These are phyloP conservation scores for Gnathonemus echidnorhynchus DNA, from an alignment of 2,113 vertebrate genomes.

Conservation along the genomic window DNA sequence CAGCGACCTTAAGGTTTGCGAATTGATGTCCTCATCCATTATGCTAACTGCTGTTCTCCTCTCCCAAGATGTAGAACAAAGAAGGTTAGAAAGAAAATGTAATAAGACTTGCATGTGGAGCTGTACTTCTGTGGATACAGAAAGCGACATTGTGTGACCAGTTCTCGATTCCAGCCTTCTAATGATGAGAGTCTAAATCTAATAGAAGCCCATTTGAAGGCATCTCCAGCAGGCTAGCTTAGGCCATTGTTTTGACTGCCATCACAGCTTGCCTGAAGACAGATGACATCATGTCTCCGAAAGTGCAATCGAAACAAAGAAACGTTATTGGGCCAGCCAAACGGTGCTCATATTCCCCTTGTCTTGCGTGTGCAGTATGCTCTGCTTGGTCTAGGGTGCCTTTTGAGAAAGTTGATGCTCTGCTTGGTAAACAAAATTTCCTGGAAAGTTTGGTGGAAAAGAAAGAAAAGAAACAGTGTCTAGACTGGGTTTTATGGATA, in stretches of 20 bases:
- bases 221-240: slow-evolving; percentile 56
- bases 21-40: neutral
- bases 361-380: neutral
- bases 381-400: neutral
- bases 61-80: neutral
- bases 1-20: neutral
- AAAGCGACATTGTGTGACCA: neutral
- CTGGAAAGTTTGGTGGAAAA: neutral
- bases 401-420: neutral
- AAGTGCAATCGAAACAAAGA: slow-evolving; percentile 52
- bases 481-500: neutral
- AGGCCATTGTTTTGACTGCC: slow-evolving; percentile 48
- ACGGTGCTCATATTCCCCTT: slow-evolving; percentile 41
- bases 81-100: neutral
- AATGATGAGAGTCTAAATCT: slow-evolving; percentile 21
- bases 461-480: neutral
- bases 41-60: neutral
- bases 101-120: neutral
- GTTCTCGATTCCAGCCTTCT: slow-evolving; percentile 24
- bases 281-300: slow-evolving; percentile 64
- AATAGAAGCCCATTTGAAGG: slow-evolving; percentile 25
- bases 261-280: slow-evolving; percentile 48
- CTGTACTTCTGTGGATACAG: neutral
- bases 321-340: slow-evolving; percentile 43
- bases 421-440: neutral